phyloP scores from a whole-genome alignment of 2,113 vertebrate genomes.

The Mustelus asterias region DNA sequence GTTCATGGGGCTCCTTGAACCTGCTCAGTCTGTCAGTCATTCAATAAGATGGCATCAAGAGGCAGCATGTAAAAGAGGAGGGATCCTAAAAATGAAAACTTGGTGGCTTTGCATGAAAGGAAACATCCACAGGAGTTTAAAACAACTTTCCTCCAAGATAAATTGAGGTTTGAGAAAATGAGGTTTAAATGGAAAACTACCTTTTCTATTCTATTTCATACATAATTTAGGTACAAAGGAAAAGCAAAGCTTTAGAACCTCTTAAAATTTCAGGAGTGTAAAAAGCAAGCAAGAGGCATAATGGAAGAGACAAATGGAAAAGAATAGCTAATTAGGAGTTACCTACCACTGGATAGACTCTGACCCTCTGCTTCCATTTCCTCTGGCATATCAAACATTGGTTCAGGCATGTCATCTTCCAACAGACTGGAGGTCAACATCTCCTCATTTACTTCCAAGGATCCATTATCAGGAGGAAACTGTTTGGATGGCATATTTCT shows the following conservation, averaged over 20 bases:
- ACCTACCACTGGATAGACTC: constrained; percentile 41
- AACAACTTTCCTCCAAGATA: background rate
- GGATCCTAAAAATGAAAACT: background rate
- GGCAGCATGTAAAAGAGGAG: background rate
- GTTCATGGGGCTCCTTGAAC: background rate
- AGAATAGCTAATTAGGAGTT: background rate
- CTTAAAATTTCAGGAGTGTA: background rate
- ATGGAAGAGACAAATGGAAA: background rate
- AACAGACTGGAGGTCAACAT: constrained; percentile 37
- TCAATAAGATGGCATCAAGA: background rate
- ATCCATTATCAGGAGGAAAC: constrained; percentile 37
- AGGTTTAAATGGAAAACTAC: background rate
- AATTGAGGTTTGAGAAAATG: background rate
- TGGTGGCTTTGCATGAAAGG: background rate
- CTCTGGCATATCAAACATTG: background rate
- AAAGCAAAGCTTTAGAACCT: background rate
- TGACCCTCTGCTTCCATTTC: constrained; percentile 40
- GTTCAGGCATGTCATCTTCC: constrained; percentile 47
- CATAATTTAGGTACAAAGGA: background rate
- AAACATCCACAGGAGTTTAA: background rate
- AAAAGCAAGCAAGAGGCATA: background rate
- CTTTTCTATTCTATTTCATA: background rate
- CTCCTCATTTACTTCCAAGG: constrained; percentile 43
- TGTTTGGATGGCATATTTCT: constrained; percentile 34
- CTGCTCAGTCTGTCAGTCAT: background rate